Conservation (phyloP, 2,113 vertebrate genomes). For the Alethe diademata region DNA sequence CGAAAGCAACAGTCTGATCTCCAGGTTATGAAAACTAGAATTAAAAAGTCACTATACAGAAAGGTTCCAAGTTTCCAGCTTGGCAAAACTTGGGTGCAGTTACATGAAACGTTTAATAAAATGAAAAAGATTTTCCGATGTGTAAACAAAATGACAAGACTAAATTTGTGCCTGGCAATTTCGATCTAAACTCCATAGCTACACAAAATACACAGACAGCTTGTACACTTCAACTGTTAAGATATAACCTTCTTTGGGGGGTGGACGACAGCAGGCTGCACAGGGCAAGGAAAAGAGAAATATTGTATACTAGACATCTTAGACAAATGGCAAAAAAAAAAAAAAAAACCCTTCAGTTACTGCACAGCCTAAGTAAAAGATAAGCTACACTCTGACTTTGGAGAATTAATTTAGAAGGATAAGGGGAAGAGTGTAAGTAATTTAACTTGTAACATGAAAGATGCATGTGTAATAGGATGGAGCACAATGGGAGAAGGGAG, state of each 20-base stretch:
- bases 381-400: constrained; percentile 66
- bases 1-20: constrained; percentile 88
- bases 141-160: constrained; percentile 84
- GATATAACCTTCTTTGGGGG: constrained; percentile 64
- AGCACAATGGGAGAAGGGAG: constrained; percentile 39
- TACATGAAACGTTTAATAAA: constrained; percentile 84
- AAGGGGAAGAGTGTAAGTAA: constrained; percentile 61
- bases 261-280: constrained; percentile 66
- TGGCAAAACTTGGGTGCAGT: constrained; percentile 81
- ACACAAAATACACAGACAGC: constrained; percentile 79
- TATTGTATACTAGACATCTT: constrained; percentile 63
- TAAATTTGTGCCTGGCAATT: constrained; percentile 80
- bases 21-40: constrained; percentile 84
- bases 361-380: constrained; percentile 59
- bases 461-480: constrained; percentile 59
- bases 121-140: constrained; percentile 70
- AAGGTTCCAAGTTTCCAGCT: constrained; percentile 79
- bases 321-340: constrained; percentile 51
- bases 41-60: constrained; percentile 86
- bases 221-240: constrained; percentile 73
- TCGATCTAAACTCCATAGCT: constrained; percentile 80
- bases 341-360: constrained; percentile 47
- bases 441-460: constrained; percentile 62
- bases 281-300: constrained; percentile 69
- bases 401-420: constrained; percentile 69